Percentiles rank a stretch among this genome's conserved stretches.
Conservation (phyloP, 2,888 invertebrate species). For the Ennomos erosarius region DNA sequence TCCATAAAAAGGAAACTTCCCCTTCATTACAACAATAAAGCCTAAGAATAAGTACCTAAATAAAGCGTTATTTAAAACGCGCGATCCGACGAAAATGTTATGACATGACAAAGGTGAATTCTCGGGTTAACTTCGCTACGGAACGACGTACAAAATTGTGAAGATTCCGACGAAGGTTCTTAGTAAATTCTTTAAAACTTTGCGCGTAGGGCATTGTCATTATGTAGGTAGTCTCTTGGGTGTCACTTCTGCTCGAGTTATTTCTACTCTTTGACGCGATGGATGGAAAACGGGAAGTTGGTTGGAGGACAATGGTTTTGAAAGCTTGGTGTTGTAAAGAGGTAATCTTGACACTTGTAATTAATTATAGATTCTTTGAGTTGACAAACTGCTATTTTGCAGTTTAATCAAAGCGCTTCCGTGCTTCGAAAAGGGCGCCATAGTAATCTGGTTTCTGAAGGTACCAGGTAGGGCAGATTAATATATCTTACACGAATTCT, state of each 20-base stretch:
- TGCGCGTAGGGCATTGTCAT: conserved; percentile 32
- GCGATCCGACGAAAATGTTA: conserved; percentile 41
- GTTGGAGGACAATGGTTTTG: conserved; percentile 3
- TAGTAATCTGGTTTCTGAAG: too few relatives aligned
- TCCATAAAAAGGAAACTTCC: conserved; percentile 1
- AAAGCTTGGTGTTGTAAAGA: too few relatives aligned
- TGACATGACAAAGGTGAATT: conserved; percentile 56
- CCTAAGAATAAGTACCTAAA: too few relatives aligned
- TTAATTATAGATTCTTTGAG: too few relatives aligned
- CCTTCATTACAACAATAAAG: conserved; percentile 13
- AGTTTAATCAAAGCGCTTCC: too few relatives aligned
- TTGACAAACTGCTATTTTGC: too few relatives aligned
- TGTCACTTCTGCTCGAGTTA: conserved; percentile 21
- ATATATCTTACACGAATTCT: too few relatives aligned
- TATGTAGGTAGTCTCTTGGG: conserved; percentile 17
- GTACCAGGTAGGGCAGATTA: too few relatives aligned
- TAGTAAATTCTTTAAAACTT: conserved; percentile 49
- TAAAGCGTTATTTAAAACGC: conserved; percentile 22
- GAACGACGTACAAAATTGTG: conserved; percentile 48
- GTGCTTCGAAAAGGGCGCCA: too few relatives aligned
- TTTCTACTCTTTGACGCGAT: conserved; percentile 25
- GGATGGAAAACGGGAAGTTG: conserved; percentile 13
- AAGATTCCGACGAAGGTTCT: conserved; percentile 46
- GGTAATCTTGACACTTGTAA: too few relatives aligned
- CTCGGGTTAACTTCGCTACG: conserved; percentile 39